Conservation (phyloP, 1,140 invertebrate species). For the Drosophila sulfurigaster region DNA sequence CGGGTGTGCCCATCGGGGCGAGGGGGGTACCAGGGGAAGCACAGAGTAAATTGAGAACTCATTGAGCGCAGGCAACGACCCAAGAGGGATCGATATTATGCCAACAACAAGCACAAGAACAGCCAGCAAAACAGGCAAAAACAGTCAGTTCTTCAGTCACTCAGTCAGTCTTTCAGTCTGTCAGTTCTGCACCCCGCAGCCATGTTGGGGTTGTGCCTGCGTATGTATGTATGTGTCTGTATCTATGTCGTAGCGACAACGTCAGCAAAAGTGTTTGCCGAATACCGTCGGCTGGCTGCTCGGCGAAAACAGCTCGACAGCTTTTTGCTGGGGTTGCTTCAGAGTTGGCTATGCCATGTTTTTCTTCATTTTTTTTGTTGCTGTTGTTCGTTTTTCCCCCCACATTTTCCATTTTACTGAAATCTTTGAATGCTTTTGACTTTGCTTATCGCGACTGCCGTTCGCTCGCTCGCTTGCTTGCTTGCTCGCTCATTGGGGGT, state of each 20-base stretch:
- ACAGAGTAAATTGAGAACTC: conserved; percentile 79
- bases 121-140: neutral
- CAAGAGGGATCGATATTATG: conserved; percentile 81
- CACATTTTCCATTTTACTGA: conserved; percentile 39
- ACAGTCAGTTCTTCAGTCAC: neutral
- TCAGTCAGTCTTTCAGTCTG: neutral
- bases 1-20: neutral
- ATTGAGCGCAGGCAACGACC: conserved; percentile 81
- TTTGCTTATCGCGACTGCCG: conserved; percentile 75
- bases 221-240: conserved; percentile 34
- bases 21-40: neutral
- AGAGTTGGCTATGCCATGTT: conserved; percentile 29
- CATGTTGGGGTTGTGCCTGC: conserved; percentile 39
- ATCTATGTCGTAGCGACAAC: conserved; percentile 55
- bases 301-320: conserved; percentile 26
- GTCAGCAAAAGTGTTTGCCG: conserved; percentile 80
- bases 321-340: conserved; percentile 47
- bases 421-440: conserved; percentile 80
- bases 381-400: conserved; percentile 5
- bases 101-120: conserved; percentile 34
- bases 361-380: conserved; percentile 2
- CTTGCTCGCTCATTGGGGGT: conserved; percentile 53
- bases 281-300: conserved; percentile 42
- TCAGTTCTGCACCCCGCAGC: neutral
- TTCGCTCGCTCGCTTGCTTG: conserved; percentile 35